These are phyloP conservation scores for Eustalomyia histrio DNA, from an alignment of 2,888 invertebrate species.

Conservation along the genomic window DNA sequence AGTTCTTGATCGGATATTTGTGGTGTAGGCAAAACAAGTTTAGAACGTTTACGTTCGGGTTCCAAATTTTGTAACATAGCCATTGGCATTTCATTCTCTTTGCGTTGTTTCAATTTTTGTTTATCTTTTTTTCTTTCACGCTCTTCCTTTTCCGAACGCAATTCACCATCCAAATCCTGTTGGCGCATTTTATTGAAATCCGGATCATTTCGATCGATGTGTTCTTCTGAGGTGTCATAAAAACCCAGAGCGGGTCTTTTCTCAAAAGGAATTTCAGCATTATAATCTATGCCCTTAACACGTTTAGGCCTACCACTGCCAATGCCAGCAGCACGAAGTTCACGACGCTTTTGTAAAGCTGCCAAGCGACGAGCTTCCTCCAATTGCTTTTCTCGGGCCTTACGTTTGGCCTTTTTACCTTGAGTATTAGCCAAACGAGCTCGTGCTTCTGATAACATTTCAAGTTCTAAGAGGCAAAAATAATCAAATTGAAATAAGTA, in stretches of 20 bases:
- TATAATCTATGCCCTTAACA: constrained; percentile 97
- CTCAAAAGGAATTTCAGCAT: constrained; percentile 98
- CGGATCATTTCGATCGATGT: constrained; percentile 91
- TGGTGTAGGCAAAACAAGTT: constrained; percentile 96
- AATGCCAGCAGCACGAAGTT: constrained; percentile 98
- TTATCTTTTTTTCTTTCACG: constrained; percentile 96
- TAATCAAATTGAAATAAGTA: too few species aligned
- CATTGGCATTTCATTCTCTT: constrained; percentile 96
- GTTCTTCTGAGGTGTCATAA: constrained; percentile 95
- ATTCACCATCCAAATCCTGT: constrained; percentile 95
- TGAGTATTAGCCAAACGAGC: constrained; percentile 99
- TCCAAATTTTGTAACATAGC: constrained; percentile 93
- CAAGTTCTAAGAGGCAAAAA: constrained; percentile 85
- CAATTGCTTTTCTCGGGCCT: constrained; percentile 98
- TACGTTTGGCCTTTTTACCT: constrained; percentile 93
- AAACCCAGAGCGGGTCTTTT: constrained; percentile 95
- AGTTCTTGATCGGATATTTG: constrained; percentile 96
- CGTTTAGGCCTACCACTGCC: constrained; percentile 79
- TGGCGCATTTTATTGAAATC: constrained; percentile 94
- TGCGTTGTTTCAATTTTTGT: constrained; percentile 95
- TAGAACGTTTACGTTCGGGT: constrained; percentile 94
- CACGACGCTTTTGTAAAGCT: constrained; percentile 97
- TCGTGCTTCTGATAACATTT: constrained; percentile 99
- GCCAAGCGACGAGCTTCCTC: constrained; percentile 98
- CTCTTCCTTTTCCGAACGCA: constrained; percentile 94